Base-by-base conservation (phyloP, 2,888 invertebrate species). In the Calliopum simillimum region DNA sequence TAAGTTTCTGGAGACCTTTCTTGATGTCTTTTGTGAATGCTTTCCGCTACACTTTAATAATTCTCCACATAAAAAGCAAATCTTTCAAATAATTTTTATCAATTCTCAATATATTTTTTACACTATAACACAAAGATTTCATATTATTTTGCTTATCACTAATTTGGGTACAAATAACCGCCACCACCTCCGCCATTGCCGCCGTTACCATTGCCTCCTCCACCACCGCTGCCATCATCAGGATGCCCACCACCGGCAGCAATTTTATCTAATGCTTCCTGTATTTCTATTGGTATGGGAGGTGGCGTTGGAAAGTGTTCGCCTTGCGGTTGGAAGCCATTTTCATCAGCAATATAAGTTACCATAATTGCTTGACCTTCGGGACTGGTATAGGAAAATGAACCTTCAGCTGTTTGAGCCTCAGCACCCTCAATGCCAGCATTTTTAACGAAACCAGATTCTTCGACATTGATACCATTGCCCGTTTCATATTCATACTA, bases 281-380 rank as follows among this genome's bases (percentile, higher is more conserved):
- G 91, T 76, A 94, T 94, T 76, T 91, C 93, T 66, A 89, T 88
- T 11, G 94, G 94, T 75, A 93, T 91, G 21, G 94, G 93, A n/a
- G 94, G 94, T 4, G 94, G 92, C 11, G 94, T 94, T 14, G 94
- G 94, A 56, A 94, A 86, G 84, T 94, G 94, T 61, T 90, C 92
- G 47, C 94, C 94, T 69, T 77, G 76, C n/a, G 85, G 84, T 69
- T 83, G 88, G 77, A 88, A 88, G 82, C 93, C 93, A 79, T 92
- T 90, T 83, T 93, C 93, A 79, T 93, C 93, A 79, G 93, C 92
- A 63, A 89, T 87, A 87, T 93, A 93, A 46, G 88, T 88, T 46
- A 93, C 75, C 16, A 88, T 84, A 77, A 91, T 90, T 2, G 90
- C 89, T 70, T 90, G 86, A 43, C 93, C 93, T 79, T 93, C 93